phyloP scores from a whole-genome alignment of 1,140 invertebrate genomes.

The Dendroctonus valens region DNA sequence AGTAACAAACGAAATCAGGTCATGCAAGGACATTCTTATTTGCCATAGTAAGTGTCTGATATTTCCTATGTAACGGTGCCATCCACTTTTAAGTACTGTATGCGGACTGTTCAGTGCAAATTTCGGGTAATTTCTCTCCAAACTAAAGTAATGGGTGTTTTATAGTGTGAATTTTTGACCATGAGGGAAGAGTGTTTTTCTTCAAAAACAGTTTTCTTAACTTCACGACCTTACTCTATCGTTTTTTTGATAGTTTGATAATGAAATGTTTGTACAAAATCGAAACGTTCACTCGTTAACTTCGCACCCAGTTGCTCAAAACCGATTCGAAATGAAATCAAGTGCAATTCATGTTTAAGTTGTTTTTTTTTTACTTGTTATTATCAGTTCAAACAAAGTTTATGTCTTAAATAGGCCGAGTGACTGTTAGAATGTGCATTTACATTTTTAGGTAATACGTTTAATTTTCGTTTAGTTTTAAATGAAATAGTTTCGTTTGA shows the following conservation, averaged over 20 bases:
- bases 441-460: conserved; percentile 42
- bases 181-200: too few relatives aligned
- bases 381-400: conserved; percentile 9
- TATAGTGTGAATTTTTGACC: too few relatives aligned
- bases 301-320: conserved; percentile 39
- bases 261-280: not conserved
- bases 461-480: conserved; percentile 26
- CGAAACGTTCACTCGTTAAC: conserved; percentile 36
- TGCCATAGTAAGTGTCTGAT: conserved; percentile 6
- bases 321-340: conserved; percentile 8
- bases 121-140: too few relatives aligned
- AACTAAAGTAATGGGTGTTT: too few relatives aligned
- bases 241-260: too few relatives aligned
- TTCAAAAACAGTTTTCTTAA: too few relatives aligned
- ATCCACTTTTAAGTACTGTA: conserved; percentile 1
- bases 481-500: conserved; percentile 37
- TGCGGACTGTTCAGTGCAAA: too few relatives aligned
- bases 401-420: conserved; percentile 40
- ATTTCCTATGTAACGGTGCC: conserved; percentile 4
- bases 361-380: conserved; percentile 26
- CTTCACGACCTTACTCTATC: too few relatives aligned
- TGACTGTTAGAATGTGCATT: conserved; percentile 47
- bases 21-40: not conserved
- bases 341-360: not conserved
- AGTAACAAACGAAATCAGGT: too few relatives aligned